Evolutionary conservation across 1,140 invertebrate species (phyloP), one percentile per base, ranked within the genome.

Genomic region (Calephelis nemesis): DNA sequence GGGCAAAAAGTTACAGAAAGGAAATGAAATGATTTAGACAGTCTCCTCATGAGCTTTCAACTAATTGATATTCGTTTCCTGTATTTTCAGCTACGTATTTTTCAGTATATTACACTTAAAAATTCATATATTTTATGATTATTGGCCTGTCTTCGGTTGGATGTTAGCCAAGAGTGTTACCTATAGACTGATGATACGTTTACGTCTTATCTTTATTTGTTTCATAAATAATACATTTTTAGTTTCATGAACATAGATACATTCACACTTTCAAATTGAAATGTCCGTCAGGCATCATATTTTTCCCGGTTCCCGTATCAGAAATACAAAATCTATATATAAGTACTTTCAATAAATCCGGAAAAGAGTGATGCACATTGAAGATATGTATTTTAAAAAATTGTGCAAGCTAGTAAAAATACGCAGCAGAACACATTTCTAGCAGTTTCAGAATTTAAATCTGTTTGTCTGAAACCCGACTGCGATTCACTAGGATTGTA

Each of bases 161-260:
- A 58, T 12, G 9, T 11, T 11, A 12, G 52, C 52, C 52, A 58
- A 58, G 52, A 45, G 52, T 39, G 19, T 58, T 39, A 58, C 52
- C 52, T 30, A 58, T 58, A 58, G 52, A 58, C 52, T 30, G 52
- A 58, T 58, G 52, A 58, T 58, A 58, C 19, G 12, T 58, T 58
- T 58, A 58, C 52, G 52, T 58, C 39, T 58, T 39, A 58, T 58
- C 52, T 58, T 58, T 58, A 58, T 58, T 58, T 58, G 52, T 58
- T 58, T 11, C 52, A 58, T 11, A 58, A 58, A 58, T 58, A 58
- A 12, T 58, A 54, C 50, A 54, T 19, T 54, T 54, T 54, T 54
- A 54, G 50, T 19, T 54, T 54, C 50, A 54, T 54, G 19, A 19
- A 54, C 50, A 54, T 54, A 54, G 6, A 11, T 52, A 54, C 15